Conservation (phyloP, 2,113 vertebrate genomes). For the Leucosticte australis region DNA sequence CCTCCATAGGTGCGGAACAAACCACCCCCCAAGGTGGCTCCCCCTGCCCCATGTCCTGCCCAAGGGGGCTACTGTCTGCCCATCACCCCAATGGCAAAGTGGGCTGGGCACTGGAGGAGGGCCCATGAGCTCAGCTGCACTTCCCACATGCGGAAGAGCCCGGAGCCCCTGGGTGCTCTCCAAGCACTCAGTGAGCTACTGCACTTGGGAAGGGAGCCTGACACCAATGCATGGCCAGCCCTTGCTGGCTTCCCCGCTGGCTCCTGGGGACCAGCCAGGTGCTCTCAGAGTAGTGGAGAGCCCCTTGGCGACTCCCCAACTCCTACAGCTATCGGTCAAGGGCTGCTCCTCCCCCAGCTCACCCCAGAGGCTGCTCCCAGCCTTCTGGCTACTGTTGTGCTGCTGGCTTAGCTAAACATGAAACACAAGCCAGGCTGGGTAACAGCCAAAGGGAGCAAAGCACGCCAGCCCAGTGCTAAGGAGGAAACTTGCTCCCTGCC, state of each 20-base stretch:
- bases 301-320: slow-evolving; percentile 18
- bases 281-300: background rate
- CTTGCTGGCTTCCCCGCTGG: background rate
- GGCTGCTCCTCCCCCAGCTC: background rate
- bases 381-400: background rate
- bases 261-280: slow-evolving; percentile 48
- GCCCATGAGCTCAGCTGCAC: accelerated
- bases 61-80: background rate
- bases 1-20: background rate
- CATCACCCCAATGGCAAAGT: accelerated
- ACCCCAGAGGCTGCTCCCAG: background rate
- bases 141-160: accelerated
- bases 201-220: background rate
- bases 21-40: accelerated
- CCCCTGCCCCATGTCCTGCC: background rate
- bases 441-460: background rate
- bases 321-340: background rate
- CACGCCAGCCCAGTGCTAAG: background rate
- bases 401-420: background rate
- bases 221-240: background rate
- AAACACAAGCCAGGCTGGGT: slow-evolving; percentile 13
- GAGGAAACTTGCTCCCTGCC: background rate
- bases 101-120: accelerated
- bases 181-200: background rate
- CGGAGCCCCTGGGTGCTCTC: background rate